A percentile compares a stretch with the other conserved stretches of the same genome.
Evolutionary conservation across 2,888 invertebrate species (phyloP).

Genomic region (Nemotelus pantherinus): DNA sequence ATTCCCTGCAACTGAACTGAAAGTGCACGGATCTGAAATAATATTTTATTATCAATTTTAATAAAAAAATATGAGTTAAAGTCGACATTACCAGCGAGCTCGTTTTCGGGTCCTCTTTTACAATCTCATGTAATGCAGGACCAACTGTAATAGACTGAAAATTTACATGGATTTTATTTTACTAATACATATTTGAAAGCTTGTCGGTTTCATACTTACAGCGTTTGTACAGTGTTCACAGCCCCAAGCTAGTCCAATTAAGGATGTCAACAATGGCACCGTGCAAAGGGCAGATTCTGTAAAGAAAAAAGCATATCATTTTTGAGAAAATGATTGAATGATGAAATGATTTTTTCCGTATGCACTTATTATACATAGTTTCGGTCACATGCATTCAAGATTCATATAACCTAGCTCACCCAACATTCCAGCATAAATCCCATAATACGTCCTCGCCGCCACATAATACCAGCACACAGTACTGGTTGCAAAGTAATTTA

Average conservation of each 20-base stretch:
- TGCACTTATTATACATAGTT: too few species aligned
- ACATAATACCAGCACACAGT: conserved; percentile 38
- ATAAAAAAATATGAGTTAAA: not conserved
- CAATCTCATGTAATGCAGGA: conserved; percentile 23
- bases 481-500: conserved; percentile 32
- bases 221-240: conserved; percentile 29
- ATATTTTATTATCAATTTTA: too few species aligned
- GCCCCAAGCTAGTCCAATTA: conserved; percentile 24
- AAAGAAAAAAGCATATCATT: not conserved
- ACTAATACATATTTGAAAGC: not conserved
- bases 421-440: not conserved
- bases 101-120: not conserved
- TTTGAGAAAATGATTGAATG: not conserved
- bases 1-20: conserved; percentile 21
- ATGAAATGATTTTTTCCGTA: too few species aligned
- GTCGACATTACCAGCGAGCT: conserved; percentile 1
- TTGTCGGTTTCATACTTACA: conserved; percentile 13
- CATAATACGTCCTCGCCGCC: conserved; percentile 16
- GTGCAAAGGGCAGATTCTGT: conserved; percentile 33
- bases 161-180: not conserved
- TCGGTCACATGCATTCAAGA: too few species aligned
- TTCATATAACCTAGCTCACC: not conserved
- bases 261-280: conserved; percentile 24
- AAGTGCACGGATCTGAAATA: conserved; percentile 24
- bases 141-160: conserved; percentile 12